Conservation (phyloP, 1,140 invertebrate genomes). For the Amyelois transitella region DNA sequence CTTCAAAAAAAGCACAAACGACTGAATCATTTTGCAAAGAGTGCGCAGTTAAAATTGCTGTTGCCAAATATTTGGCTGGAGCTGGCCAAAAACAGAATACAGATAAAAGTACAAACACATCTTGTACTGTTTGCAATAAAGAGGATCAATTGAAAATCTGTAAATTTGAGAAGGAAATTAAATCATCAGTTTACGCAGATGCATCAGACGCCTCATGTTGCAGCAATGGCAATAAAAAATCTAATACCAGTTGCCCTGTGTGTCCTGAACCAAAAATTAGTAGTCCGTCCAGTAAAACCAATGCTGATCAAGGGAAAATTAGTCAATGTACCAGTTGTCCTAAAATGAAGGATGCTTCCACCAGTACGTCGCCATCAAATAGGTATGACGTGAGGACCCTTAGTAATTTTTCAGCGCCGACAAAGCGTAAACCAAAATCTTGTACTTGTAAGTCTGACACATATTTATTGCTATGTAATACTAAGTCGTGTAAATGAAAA, state of each 20-base stretch:
- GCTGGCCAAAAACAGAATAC: background rate
- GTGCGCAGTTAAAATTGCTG: background rate
- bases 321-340: background rate
- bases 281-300: background rate
- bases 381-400: background rate
- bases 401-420: background rate
- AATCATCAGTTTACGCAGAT: background rate
- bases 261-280: background rate
- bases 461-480: too few species aligned
- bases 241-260: background rate
- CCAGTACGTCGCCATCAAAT: background rate
- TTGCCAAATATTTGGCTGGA: background rate
- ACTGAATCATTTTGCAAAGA: background rate
- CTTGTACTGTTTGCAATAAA: background rate
- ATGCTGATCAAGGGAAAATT: background rate
- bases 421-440: background rate
- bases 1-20: background rate
- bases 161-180: background rate
- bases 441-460: background rate
- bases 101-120: background rate
- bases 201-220: background rate
- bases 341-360: background rate
- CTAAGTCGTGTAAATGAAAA: too few species aligned
- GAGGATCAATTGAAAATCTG: too few species aligned
- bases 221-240: background rate